Conservation (phyloP, 2,797 vertebrate species). For the Lepilemur ruficaudatus region DNA sequence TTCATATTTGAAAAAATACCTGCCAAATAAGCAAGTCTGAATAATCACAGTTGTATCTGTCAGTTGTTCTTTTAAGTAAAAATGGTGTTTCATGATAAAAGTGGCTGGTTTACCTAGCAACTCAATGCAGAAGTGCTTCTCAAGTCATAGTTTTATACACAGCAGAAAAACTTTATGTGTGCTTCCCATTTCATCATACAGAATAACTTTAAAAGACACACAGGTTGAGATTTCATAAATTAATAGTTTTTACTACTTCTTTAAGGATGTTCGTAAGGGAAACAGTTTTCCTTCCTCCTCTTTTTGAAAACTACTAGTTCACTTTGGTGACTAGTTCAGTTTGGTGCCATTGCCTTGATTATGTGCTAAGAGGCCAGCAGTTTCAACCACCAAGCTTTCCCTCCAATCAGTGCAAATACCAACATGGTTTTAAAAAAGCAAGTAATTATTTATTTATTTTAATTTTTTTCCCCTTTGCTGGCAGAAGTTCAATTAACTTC, state of each 20-base stretch:
- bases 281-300: background rate
- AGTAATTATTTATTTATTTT: background rate
- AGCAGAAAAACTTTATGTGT: background rate
- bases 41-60: background rate
- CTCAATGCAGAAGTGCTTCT: background rate
- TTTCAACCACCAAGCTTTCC: background rate
- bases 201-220: background rate
- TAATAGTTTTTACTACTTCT: background rate
- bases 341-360: background rate
- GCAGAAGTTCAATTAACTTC: background rate
- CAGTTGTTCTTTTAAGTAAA: background rate
- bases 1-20: conserved; percentile 9
- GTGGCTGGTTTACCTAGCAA: background rate
- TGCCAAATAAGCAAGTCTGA: background rate
- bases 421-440: background rate
- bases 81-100: background rate
- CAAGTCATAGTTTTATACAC: background rate
- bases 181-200: background rate
- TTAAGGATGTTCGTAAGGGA: background rate
- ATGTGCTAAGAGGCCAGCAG: background rate
- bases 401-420: background rate
- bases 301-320: background rate
- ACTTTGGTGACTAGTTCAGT: background rate
- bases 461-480: background rate
- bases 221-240: background rate